Evolutionary conservation across 1,140 invertebrate genomes (phyloP).

Genomic region (Drosophila auraria): DNA sequence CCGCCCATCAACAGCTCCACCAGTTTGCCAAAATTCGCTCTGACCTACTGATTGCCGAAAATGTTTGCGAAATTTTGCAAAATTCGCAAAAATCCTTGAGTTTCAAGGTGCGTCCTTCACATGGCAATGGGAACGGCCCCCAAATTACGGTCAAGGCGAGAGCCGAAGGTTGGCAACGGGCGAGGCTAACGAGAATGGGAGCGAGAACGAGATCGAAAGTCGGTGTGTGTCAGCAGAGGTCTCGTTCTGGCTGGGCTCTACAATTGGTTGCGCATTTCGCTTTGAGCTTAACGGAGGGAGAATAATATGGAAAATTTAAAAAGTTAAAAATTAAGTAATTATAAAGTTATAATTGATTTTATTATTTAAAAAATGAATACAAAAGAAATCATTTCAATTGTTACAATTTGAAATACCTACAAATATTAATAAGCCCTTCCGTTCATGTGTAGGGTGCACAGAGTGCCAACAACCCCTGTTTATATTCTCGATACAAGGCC

Average conservation of each 20-base stretch:
- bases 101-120: slow-evolving; percentile 83
- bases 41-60: slow-evolving; percentile 69
- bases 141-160: slow-evolving; percentile 80
- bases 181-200: slow-evolving; percentile 29
- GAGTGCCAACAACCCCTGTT: background rate
- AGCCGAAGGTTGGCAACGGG: slow-evolving; percentile 52
- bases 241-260: slow-evolving; percentile 51
- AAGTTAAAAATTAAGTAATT: background rate
- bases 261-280: slow-evolving; percentile 3
- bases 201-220: slow-evolving; percentile 57
- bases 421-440: background rate
- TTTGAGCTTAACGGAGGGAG: background rate
- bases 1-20: slow-evolving; percentile 14
- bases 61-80: slow-evolving; percentile 77
- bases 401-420: background rate
- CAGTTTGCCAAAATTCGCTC: slow-evolving; percentile 58
- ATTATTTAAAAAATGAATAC: too few species aligned
- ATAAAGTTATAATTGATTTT: too few species aligned
- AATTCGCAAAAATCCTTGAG: slow-evolving; percentile 75
- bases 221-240: slow-evolving; percentile 36
- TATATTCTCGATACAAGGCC: slow-evolving; percentile 9
- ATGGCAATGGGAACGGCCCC: slow-evolving; percentile 69
- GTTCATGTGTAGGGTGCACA: slow-evolving; percentile 20
- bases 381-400: too few species aligned
- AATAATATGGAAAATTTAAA: background rate